phyloP scores from a whole-genome alignment of 2,113 vertebrate species.

The Eublepharis macularius region DNA sequence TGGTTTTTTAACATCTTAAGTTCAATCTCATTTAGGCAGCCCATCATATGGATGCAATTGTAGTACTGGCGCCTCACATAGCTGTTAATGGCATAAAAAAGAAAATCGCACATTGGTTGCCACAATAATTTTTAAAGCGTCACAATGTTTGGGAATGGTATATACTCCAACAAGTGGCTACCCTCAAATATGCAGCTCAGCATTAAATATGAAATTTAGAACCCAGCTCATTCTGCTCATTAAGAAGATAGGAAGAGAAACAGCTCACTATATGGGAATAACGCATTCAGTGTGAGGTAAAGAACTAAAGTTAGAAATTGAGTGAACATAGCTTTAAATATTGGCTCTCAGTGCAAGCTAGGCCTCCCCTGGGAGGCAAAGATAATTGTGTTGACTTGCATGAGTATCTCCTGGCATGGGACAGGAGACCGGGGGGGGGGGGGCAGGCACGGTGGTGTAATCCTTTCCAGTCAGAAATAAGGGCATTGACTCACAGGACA shows the following conservation, averaged over 20 bases:
- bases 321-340: background rate
- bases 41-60: conserved; percentile 6
- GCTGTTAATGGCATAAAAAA: conserved; percentile 1
- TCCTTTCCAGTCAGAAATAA: background rate
- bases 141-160: background rate
- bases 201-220: conserved; percentile 6
- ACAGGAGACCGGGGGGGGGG: background rate
- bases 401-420: background rate
- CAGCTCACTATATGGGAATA: background rate
- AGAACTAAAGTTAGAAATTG: background rate
- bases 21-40: background rate
- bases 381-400: background rate
- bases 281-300: background rate
- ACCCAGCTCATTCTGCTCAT: background rate
- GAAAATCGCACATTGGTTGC: background rate
- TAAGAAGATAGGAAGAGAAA: background rate
- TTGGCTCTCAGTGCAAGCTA: background rate
- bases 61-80: background rate
- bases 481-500: background rate
- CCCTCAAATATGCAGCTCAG: background rate
- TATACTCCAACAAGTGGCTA: background rate
- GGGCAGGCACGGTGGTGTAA: no score
- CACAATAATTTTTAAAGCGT: background rate
- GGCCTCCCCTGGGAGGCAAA: background rate
- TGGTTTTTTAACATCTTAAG: background rate